Conservation (phyloP, 1,140 invertebrate genomes). For the Doryteuthis pealeii region DNA sequence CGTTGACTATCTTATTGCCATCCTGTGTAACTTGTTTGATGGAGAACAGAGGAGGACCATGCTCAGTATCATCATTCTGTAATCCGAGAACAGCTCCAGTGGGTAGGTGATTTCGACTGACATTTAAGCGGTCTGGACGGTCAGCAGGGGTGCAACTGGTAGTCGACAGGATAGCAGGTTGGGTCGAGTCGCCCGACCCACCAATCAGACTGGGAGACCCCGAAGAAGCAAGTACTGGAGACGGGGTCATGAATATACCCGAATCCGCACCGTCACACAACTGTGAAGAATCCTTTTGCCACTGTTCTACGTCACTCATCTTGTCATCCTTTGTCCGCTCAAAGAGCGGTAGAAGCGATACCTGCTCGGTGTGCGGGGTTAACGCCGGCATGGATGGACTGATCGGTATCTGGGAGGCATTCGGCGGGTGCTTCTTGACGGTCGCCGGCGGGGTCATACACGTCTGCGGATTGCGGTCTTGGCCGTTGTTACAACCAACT, state of each 20-base stretch:
- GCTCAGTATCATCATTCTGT: constrained; percentile 40
- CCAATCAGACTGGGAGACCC: background rate
- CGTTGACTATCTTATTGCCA: constrained; percentile 43
- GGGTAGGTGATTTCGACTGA: constrained; percentile 17
- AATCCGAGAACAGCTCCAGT: constrained; percentile 44
- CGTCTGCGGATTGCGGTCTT: background rate
- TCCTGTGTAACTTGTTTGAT: constrained; percentile 54
- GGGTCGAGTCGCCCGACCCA: background rate
- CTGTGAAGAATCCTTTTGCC: background rate
- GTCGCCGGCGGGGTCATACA: background rate
- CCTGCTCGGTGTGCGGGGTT: background rate
- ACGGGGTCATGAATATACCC: background rate
- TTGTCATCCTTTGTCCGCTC: background rate
- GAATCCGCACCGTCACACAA: background rate
- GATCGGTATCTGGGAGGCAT: background rate
- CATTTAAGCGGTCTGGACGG: background rate
- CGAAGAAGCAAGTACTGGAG: background rate
- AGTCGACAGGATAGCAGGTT: constrained; percentile 2
- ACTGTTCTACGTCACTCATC: background rate
- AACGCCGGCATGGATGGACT: background rate
- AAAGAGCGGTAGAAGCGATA: background rate
- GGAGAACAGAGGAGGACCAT: constrained; percentile 43
- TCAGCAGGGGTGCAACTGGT: background rate
- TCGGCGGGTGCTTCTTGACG: background rate
- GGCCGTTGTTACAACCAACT: background rate